Evolutionary conservation across 2,888 invertebrate species (phyloP), one percentile per base, ranked within the genome.

Genomic region (Apantesis nais): DNA sequence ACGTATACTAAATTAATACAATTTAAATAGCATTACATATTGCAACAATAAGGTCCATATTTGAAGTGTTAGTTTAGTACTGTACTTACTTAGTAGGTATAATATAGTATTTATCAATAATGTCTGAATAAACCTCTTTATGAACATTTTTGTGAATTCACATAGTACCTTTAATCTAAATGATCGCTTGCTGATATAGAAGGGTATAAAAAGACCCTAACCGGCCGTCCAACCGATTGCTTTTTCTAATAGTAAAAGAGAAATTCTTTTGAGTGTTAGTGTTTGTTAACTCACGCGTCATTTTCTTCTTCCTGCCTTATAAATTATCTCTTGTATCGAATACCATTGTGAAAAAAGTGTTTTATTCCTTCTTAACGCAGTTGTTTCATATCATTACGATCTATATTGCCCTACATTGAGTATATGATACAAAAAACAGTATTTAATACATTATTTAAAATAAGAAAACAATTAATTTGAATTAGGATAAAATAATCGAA

Each of bases 1-100:
- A n/a, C n/a, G n/a, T n/a, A n/a, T n/a, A n/a, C n/a, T n/a, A n/a
- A n/a, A n/a, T n/a, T n/a, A n/a, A n/a, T n/a, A n/a, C n/a, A 11
- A 34, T 61, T 19, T 61, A n/a, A 62, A 37, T 37, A 62, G 12
- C 37, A 37, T 62, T 62, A 9, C 62, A 62, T 61, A 61, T 61
- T 34, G 22, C n/a, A 12, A 62, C n/a, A n/a, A 5, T 37, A 62
- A n/a, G 12, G n/a, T n/a, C n/a, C n/a, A n/a, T n/a, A 37, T 34
- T 37, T n/a, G 37, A 5, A 62, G n/a, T 37, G 62, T 34, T n/a
- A n/a, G n/a, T n/a, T n/a, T n/a, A 14, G 44, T 44, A 44, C 44
- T 44, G 12, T 44, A 19, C 16, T 44, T 11, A 39, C 39, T 39
- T 2, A 39, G 39, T 11, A 11, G 39, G 39, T 34, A 4, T 4